Evolutionary conservation across 2,797 vertebrate species (phyloP), one percentile per base, ranked within the genome.

Genomic region (Pseudomugil gertrudae): DNA sequence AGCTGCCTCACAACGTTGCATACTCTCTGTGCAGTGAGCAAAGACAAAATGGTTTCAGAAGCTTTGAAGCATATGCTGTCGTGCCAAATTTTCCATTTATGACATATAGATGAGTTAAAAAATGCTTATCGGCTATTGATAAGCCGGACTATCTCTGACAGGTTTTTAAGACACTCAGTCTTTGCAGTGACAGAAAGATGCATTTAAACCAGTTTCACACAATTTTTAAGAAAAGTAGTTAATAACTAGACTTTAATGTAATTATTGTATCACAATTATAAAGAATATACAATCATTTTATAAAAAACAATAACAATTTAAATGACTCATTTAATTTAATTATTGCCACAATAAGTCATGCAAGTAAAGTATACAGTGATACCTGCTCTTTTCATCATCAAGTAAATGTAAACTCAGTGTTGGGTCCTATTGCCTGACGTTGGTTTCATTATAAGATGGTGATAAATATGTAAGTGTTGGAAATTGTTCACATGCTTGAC

Each of bases 11-110:
- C 54, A 40, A 54, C 2, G 65, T 35, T 27, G 35, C 74, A 62
- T 63, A 63, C 48, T 36, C 13, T 76, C 57, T 71, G 54, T 47
- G 74, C 64, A 60, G 3, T 11, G 27, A 57, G 69, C 30, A 24
- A 43, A 77, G 66, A 84, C 68, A 78, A 84, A 85, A 85, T 73
- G 75, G 66, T 72, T 38, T 62, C 67, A 52, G 64, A 56, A 19
- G 71, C 67, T 64, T 54, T 72, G 45, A 71, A 66, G 48, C 29
- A 17, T 38, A 21, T 45, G 54, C 36, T 50, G 9, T 53, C 40
- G 59, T 56, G 74, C 24, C 63, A 79, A 79, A 72, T 8, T 26
- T 48, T 63, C 33, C 3, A 38, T 26, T 67, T 59, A 55, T 45
- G 50, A 58, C 56, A 66, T 67, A 59, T 15, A 40, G 40, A 59